Conservation (phyloP, 2,113 vertebrate species). For the Nanorana parkeri region DNA sequence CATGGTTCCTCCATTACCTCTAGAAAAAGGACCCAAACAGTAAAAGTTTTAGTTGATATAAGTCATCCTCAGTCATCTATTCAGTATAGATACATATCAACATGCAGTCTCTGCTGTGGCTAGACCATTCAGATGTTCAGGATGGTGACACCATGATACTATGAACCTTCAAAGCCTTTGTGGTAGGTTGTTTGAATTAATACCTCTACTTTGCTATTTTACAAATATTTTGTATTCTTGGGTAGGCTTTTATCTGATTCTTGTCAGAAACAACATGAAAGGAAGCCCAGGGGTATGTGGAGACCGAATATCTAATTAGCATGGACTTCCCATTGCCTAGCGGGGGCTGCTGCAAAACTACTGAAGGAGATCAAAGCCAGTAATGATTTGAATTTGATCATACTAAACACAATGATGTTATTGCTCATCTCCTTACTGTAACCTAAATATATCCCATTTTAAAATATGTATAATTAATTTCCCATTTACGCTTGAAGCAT, state of each 20-base stretch:
- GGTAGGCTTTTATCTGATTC: constrained; percentile 9
- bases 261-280: constrained; percentile 21
- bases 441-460: constrained; percentile 35
- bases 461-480: constrained; percentile 19
- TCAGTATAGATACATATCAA: no score
- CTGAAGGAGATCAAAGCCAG: constrained; percentile 46
- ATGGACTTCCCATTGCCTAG: not conserved
- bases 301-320: constrained; percentile 35
- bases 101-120: no score
- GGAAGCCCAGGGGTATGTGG: constrained; percentile 26
- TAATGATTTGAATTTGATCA: constrained; percentile 31
- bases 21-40: not conserved
- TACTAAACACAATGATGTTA: constrained; percentile 23
- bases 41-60: not conserved
- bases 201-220: constrained; percentile 1
- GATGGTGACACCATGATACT: no score
- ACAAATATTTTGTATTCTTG: not conserved
- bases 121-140: no score
- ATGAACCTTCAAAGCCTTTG: not conserved
- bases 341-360: not conserved
- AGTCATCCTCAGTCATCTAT: not conserved
- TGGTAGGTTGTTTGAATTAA: constrained; percentile 14
- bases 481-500: not conserved
- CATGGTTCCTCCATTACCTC: constrained; percentile 23
- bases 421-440: not conserved